Percentiles rank a stretch among this genome's conserved stretches.
Evolutionary conservation across 2,888 invertebrate genomes (phyloP).

Genomic region (Nephrotoma guestfalica): DNA sequence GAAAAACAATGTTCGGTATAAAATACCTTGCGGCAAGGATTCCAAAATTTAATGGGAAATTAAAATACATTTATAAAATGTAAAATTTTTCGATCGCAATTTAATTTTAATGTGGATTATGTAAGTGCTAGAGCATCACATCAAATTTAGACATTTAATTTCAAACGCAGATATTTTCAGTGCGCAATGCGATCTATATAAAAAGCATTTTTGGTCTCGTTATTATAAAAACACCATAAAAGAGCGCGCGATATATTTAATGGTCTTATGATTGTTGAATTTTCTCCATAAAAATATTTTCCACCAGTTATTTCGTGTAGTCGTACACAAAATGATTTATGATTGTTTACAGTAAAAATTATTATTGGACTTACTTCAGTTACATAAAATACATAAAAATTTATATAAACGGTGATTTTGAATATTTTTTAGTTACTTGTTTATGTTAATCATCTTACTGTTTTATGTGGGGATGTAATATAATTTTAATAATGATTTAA

Average conservation of each 20-base stretch:
- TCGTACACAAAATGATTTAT: background rate
- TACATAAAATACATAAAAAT: background rate
- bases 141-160: background rate
- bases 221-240: background rate
- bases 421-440: background rate
- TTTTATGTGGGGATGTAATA: background rate
- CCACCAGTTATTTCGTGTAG: background rate
- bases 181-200: background rate
- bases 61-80: background rate
- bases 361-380: background rate
- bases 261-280: background rate
- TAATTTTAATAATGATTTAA: background rate
- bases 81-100: background rate
- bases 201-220: background rate
- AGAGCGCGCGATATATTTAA: background rate
- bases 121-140: background rate
- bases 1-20: background rate
- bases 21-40: background rate
- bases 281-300: background rate
- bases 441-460: background rate
- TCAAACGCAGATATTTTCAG: background rate
- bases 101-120: background rate
- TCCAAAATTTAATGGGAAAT: background rate
- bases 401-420: background rate
- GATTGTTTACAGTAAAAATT: background rate